Base-by-base conservation (phyloP, 1,140 invertebrate species). In the Manduca sexta region DNA sequence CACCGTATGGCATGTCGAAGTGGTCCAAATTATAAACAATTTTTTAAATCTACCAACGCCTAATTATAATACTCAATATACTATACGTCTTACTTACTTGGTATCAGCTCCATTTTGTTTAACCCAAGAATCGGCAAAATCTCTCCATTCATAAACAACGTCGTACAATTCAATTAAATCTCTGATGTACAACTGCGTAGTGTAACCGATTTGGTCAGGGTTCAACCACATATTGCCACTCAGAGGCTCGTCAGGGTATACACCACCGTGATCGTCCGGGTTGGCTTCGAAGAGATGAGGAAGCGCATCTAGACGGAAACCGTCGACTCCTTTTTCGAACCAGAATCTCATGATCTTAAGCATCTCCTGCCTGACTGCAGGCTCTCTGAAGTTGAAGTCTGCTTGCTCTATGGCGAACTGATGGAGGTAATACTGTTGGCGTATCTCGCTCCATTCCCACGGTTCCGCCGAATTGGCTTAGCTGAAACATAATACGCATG, bases 381-480 rank as follows among this genome's bases (percentile, higher is more conserved):
- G 68, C 64, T 89, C 90, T 3, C 88, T 77, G 39, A 90, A 91
- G 69, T 94, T 94, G 3, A 94, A 84, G 66, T 94, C 92, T 0
- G 92, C 90, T 56, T 93, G 91, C 15, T 87, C 86, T 0, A 63
- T 53, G 0, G 86, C 76, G 64, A 92, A 93, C 60, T 91, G 89
- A 63, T 92, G 91, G 0, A 90, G 83, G 62, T 93, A 94, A 64
- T 86, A 94, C 66, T 93, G 87, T 21, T 88, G 64, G 13, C 92
- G 75, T 14, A 69, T 48, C n/a, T 88, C 76, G 54, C 86, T 88
- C 78, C 86, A 93, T 48, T 85, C 70, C 93, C 93, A 94, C 90
- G 15, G 88, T 77, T 1, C 88, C 88, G 37, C 87, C 84, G 60
- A 90, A 90, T 38, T 73, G 67, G 59, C 79, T 83, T 0, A 77